Conservation (phyloP, 2,797 vertebrate genomes). For the Epinephelus malabaricus region DNA sequence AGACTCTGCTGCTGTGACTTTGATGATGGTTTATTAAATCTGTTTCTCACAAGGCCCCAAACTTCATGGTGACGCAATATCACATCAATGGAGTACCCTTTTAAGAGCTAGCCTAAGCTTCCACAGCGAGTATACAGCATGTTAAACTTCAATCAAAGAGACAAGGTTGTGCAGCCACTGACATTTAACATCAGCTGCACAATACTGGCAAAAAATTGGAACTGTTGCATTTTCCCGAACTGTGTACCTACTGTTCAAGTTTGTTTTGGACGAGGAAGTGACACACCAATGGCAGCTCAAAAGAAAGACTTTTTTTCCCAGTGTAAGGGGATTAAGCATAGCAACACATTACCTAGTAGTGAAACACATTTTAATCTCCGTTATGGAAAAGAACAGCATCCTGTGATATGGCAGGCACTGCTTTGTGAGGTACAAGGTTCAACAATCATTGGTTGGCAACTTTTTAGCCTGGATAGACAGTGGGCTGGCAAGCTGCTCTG, state of each 20-base stretch:
- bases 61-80: background rate
- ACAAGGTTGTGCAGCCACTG: background rate
- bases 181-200: background rate
- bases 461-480: conserved; percentile 37
- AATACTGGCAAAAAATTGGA: background rate
- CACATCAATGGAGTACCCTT: background rate
- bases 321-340: conserved; percentile 35
- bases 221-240: background rate
- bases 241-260: background rate
- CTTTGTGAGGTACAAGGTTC: conserved; percentile 45
- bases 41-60: background rate
- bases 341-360: conserved; percentile 36
- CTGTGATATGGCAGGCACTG: conserved; percentile 55
- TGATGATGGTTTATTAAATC: background rate
- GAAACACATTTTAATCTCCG: conserved; percentile 36
- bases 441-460: conserved; percentile 51
- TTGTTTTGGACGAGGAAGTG: conserved; percentile 8
- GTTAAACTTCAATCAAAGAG: background rate
- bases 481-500: conserved; percentile 54
- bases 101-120: background rate
- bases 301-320: background rate
- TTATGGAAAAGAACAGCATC: conserved; percentile 21
- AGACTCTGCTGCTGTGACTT: background rate
- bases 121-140: background rate
- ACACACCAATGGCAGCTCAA: conserved; percentile 18